Evolutionary conservation across 2,888 invertebrate genomes (phyloP).

Genomic region (Diachrysia chrysitis): DNA sequence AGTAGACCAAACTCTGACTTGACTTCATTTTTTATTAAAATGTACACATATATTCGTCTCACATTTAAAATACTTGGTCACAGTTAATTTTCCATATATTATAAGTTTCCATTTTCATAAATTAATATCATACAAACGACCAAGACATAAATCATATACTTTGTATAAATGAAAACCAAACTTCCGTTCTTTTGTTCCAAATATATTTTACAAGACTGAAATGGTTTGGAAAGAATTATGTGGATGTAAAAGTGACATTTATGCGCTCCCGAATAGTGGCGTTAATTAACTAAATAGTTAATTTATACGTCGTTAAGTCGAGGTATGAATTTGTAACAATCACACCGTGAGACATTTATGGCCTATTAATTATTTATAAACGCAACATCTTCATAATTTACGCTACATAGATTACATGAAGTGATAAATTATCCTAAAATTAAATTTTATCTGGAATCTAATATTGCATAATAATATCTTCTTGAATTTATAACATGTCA

Average conservation of each 20-base stretch:
- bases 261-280: conserved; percentile 75
- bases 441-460: conserved; percentile 35
- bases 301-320: conserved; percentile 71
- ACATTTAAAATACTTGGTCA: conserved; percentile 43
- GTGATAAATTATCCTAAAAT: conserved; percentile 37
- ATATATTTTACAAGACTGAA: conserved; percentile 70
- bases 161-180: conserved; percentile 55
- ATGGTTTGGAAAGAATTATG: conserved; percentile 78
- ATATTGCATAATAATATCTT: conserved; percentile 38
- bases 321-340: conserved; percentile 75
- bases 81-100: conserved; percentile 37
- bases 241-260: conserved; percentile 82
- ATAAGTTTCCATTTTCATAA: conserved; percentile 41
- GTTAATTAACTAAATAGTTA: conserved; percentile 83
- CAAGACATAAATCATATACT: conserved; percentile 58
- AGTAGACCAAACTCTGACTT: background rate
- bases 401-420: conserved; percentile 30
- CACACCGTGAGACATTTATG: conserved; percentile 68
- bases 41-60: conserved; percentile 37
- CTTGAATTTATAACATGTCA: conserved; percentile 27
- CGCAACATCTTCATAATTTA: conserved; percentile 63
- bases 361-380: conserved; percentile 67
- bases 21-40: conserved; percentile 25
- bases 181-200: conserved; percentile 65
- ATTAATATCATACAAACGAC: conserved; percentile 56